Percentiles rank a stretch among this genome's conserved stretches.
Conservation (phyloP, 2,113 vertebrate genomes). For the Miniopterus natalensis region DNA sequence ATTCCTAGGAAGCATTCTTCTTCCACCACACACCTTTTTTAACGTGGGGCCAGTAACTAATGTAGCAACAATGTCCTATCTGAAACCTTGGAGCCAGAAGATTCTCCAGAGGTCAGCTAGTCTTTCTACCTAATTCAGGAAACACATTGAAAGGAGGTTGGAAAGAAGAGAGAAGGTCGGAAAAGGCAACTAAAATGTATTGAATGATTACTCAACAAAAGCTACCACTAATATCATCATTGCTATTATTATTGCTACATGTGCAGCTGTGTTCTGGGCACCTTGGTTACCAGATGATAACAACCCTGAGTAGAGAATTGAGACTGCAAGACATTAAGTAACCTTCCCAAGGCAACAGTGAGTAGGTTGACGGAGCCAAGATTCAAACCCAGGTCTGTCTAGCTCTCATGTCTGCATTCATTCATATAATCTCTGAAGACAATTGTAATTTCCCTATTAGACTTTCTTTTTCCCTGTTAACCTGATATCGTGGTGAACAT, state of each 20-base stretch:
- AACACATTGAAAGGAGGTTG: background rate
- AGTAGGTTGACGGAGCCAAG: background rate
- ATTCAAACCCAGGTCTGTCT: background rate
- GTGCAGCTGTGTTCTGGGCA: background rate
- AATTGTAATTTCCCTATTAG: background rate
- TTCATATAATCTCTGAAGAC: background rate
- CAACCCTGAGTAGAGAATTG: background rate
- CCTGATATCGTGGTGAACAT: background rate
- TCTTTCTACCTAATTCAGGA: background rate
- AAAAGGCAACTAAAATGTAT: background rate
- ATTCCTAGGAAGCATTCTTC: background rate
- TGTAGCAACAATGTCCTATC: background rate
- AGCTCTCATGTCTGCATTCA: background rate
- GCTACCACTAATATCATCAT: rapidly evolving
- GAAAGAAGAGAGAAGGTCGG: background rate
- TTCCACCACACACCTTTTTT: background rate
- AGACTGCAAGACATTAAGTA: background rate
- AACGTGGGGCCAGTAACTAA: background rate
- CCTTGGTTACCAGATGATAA: background rate
- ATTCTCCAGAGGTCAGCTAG: background rate
- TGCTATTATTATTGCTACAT: background rate
- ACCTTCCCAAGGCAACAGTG: background rate
- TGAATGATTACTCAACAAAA: background rate
- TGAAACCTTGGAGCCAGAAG: background rate
- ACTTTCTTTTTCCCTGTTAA: background rate